Conservation (phyloP, 2,797 vertebrate genomes). For the Micrastur ruficollis region DNA sequence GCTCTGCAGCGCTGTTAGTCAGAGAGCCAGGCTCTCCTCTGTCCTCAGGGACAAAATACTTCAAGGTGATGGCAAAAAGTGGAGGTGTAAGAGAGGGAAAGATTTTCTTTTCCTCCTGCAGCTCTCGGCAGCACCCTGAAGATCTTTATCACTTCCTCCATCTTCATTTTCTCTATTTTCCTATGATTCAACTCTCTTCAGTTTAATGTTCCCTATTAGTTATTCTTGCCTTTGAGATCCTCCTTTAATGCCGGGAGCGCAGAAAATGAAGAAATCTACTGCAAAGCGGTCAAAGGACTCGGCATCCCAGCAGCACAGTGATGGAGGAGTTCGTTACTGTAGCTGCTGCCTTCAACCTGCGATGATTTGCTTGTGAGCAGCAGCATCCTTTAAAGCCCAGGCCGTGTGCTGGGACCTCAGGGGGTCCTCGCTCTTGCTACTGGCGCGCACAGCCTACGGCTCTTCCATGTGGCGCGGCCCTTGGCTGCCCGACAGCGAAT, state of each 20-base stretch:
- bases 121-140: background rate
- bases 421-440: background rate
- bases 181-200: background rate
- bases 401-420: background rate
- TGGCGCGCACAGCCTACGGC: rapidly evolving
- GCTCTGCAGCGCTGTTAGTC: background rate
- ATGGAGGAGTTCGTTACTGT: background rate
- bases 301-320: background rate
- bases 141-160: background rate
- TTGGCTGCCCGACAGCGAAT: background rate
- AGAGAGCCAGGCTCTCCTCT: background rate
- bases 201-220: background rate
- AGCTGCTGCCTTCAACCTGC: background rate
- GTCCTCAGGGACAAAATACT: background rate
- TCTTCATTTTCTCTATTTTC: background rate
- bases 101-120: background rate
- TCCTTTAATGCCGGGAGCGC: background rate
- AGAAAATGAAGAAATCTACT: background rate
- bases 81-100: background rate
- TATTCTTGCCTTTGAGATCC: background rate
- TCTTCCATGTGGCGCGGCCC: background rate
- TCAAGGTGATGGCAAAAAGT: background rate
- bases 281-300: background rate
- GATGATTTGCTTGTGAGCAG: background rate
- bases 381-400: background rate